Evolutionary conservation across 2,797 vertebrate genomes (phyloP).

Genomic region (Siniperca scherzeri): DNA sequence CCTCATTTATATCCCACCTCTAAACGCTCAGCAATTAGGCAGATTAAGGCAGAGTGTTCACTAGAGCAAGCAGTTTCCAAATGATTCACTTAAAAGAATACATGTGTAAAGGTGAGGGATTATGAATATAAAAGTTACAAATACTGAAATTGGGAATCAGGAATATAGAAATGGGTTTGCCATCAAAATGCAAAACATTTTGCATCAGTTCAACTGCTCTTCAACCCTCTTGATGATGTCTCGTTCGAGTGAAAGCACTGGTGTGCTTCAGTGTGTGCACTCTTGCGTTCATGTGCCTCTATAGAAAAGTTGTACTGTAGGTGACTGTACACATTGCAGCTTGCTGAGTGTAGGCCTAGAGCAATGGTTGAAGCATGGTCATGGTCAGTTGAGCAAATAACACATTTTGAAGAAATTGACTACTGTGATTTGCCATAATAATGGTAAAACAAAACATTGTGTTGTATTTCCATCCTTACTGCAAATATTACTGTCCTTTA

Average conservation of each 20-base stretch:
- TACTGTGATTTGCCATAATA: not conserved
- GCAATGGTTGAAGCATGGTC: not conserved
- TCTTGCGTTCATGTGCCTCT: not conserved
- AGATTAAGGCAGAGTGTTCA: constrained; percentile 61
- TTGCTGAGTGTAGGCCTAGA: not conserved
- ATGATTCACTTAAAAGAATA: constrained; percentile 13
- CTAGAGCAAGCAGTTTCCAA: constrained; percentile 28
- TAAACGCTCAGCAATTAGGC: constrained; percentile 70
- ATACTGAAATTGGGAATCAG: not conserved
- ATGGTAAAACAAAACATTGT: too few species aligned
- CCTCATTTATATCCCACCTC: constrained; percentile 74
- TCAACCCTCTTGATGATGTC: not conserved
- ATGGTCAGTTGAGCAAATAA: not conserved
- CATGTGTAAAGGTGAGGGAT: not conserved
- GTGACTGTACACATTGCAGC: not conserved
- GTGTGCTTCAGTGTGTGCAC: not conserved
- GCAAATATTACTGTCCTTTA: too few species aligned
- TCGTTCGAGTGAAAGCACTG: not conserved
- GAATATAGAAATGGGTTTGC: not conserved
- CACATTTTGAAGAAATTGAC: not conserved
- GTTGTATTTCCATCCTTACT: too few species aligned
- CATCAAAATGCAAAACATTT: not conserved
- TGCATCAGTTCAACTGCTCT: not conserved
- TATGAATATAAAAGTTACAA: not conserved
- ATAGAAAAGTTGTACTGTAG: not conserved